A percentile compares a stretch with the other conserved stretches of the same genome.
These are phyloP conservation scores for Brassicogethes aeneus DNA, from an alignment of 2,888 invertebrate species.

Conservation along the genomic window DNA sequence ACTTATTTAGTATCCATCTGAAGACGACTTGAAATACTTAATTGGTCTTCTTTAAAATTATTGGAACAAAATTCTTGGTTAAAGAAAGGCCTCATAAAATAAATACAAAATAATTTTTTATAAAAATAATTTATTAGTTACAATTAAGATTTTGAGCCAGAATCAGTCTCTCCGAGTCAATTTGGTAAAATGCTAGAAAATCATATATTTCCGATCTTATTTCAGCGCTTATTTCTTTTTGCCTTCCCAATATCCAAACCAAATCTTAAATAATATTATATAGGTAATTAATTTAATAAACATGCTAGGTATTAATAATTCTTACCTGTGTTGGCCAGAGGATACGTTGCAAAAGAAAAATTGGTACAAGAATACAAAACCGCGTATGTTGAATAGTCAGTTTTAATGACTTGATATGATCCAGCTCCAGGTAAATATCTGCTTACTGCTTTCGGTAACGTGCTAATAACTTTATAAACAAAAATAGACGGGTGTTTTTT, in stretches of 20 bases:
- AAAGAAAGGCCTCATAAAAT: no score
- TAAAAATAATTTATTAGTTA: not conserved
- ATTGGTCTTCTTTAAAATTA: no score
- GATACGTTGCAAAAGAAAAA: constrained; percentile 32
- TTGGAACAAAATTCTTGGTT: no score
- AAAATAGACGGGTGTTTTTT: constrained; percentile 38
- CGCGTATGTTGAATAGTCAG: constrained; percentile 64
- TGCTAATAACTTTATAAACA: constrained; percentile 51
- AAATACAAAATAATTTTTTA: no score
- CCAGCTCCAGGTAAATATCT: constrained; percentile 64
- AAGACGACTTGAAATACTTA: no score
- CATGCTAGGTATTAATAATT: not conserved
- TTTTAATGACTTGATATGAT: constrained; percentile 60
- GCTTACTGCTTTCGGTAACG: constrained; percentile 55
- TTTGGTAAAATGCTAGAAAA: constrained; percentile 47
- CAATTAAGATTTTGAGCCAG: constrained; percentile 54
- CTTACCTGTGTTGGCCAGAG: constrained; percentile 53
- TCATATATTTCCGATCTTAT: constrained; percentile 58
- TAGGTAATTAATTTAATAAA: not conserved
- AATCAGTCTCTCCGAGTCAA: constrained; percentile 63
- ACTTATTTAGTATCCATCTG: no score
- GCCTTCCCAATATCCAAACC: constrained; percentile 62
- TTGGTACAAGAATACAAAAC: constrained; percentile 67
- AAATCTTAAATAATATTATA: constrained; percentile 48
- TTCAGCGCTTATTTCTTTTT: constrained; percentile 54